These are phyloP conservation scores for Enhydra lutris DNA, from an alignment of 2,113 vertebrate species.

Conservation along the genomic window DNA sequence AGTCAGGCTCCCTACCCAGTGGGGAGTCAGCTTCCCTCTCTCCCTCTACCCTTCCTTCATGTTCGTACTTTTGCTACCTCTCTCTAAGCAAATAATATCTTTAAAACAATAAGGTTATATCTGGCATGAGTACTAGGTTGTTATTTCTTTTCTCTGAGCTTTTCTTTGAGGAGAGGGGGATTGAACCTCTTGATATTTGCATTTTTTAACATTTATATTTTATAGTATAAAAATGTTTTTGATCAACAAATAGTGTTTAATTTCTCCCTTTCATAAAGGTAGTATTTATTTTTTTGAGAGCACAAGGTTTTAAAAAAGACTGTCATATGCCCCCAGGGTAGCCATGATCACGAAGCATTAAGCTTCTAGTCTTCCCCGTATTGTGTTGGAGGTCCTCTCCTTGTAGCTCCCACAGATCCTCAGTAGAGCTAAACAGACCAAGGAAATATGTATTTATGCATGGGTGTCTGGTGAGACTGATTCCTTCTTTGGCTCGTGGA, in stretches of 20 bases:
- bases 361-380: background rate
- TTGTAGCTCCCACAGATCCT: background rate
- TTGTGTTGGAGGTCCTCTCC: background rate
- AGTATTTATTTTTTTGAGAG: background rate
- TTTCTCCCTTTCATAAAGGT: background rate
- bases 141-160: background rate
- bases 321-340: background rate
- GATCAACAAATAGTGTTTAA: background rate
- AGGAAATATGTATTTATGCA: background rate
- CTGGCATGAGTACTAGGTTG: background rate
- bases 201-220: background rate
- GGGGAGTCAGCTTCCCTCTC: background rate
- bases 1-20: background rate
- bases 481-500: background rate
- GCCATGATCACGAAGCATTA: background rate
- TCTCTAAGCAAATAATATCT: background rate
- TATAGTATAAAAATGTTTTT: background rate
- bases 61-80: background rate
- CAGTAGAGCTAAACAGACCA: background rate
- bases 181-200: background rate
- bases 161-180: background rate
- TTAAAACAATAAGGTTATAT: background rate
- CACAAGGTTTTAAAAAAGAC: background rate
- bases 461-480: background rate
- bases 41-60: background rate